These are phyloP conservation scores for Remorina albescens DNA, from an alignment of 2,797 vertebrate species.

Conservation along the genomic window DNA sequence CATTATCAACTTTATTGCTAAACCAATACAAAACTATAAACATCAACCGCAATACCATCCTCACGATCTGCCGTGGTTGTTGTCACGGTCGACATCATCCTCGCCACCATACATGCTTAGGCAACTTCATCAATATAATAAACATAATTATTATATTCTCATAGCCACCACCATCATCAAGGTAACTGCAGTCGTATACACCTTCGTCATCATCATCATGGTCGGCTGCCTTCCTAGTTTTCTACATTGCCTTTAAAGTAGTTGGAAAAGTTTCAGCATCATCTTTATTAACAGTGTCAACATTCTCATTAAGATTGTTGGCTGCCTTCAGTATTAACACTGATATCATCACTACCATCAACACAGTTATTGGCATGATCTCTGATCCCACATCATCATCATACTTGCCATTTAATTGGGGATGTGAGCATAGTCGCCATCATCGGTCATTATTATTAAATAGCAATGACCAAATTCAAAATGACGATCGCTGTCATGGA, in stretches of 20 bases:
- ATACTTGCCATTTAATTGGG: not conserved
- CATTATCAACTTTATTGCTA: not conserved
- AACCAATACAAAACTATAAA: not conserved
- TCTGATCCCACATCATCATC: too few relatives aligned
- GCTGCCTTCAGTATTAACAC: not conserved
- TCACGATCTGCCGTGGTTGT: not conserved
- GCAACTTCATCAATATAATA: not conserved
- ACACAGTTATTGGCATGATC: too few relatives aligned
- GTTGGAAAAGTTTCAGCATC: not conserved
- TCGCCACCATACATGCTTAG: not conserved
- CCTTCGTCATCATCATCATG: not conserved
- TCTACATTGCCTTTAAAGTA: not conserved
- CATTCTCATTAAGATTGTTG: too few relatives aligned
- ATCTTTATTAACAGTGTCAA: too few relatives aligned
- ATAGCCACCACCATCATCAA: not conserved
- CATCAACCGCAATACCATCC: not conserved
- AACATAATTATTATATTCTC: not conserved
- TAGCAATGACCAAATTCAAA: not conserved
- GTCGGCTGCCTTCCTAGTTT: too few relatives aligned
- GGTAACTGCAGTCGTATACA: not conserved
- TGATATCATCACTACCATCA: too few relatives aligned
- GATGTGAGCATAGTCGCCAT: not conserved
- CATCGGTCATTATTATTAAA: not conserved
- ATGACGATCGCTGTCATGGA: not conserved
- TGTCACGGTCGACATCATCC: not conserved